Evolutionary conservation across 1,140 invertebrate genomes (phyloP).

Genomic region (Drosophila novamexicana): DNA sequence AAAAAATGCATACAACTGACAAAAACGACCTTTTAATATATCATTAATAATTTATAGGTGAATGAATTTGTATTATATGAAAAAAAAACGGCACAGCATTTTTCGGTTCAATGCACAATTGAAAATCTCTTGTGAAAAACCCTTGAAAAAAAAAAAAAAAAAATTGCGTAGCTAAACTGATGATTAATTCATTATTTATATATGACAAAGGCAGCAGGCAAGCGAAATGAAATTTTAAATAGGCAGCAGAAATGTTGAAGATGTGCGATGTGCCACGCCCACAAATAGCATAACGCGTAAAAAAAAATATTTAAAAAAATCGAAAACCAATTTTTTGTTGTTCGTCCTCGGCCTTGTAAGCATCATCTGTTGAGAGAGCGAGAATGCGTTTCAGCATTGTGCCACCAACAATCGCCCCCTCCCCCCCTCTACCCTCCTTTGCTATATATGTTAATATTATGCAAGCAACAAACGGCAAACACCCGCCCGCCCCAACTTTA

Average conservation of each 20-base stretch:
- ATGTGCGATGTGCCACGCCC: slow-evolving; percentile 2
- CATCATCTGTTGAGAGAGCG: slow-evolving; percentile 55
- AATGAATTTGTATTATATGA: slow-evolving; percentile 49
- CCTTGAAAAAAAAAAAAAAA: slow-evolving; percentile 24
- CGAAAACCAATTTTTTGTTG: slow-evolving; percentile 10
- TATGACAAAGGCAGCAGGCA: slow-evolving; percentile 68
- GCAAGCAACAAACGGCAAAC: slow-evolving; percentile 46
- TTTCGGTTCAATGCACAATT: slow-evolving; percentile 64
- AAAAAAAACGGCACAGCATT: slow-evolving; percentile 27
- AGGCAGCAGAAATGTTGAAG: neutral
- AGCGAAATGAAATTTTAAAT: slow-evolving; percentile 12
- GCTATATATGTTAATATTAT: slow-evolving; percentile 67
- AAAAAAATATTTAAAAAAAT: slow-evolving; percentile 7
- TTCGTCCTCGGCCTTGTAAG: slow-evolving; percentile 55
- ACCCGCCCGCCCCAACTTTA: slow-evolving; percentile 11
- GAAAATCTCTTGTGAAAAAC: slow-evolving; percentile 43
- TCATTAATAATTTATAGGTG: slow-evolving; percentile 80
- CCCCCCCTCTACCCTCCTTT: neutral
- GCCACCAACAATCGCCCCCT: neutral
- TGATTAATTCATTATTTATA: slow-evolving; percentile 77
- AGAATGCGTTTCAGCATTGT: slow-evolving; percentile 6
- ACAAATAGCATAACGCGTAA: neutral
- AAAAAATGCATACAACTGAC: slow-evolving; percentile 11
- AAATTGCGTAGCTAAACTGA: slow-evolving; percentile 59
- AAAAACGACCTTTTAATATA: slow-evolving; percentile 50